Evolutionary conservation across 2,113 vertebrate species (phyloP).

Genomic region (Cryptomyrus ogoouensis): DNA sequence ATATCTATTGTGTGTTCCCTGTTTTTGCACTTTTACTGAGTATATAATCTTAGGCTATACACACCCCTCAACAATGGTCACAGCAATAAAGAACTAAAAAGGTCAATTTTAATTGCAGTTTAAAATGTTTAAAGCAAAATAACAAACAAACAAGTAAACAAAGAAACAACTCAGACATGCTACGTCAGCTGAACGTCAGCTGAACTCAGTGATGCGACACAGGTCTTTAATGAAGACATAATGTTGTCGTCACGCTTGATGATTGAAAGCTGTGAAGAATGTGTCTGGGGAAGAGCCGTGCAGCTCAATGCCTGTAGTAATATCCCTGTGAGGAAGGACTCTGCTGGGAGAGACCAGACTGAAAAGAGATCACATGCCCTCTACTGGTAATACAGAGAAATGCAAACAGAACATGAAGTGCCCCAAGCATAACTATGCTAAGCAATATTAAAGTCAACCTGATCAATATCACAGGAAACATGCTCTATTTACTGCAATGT

Average conservation of each 20-base stretch:
- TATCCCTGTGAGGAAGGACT: conserved; percentile 35
- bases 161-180: neutral
- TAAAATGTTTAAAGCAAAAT: neutral
- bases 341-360: conserved; percentile 26
- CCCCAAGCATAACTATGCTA: neutral
- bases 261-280: neutral
- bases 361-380: conserved; percentile 44
- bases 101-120: neutral
- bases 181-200: neutral
- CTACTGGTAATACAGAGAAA: conserved; percentile 45
- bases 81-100: neutral
- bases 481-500: neutral
- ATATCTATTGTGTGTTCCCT: neutral
- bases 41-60: neutral
- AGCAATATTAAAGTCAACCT: neutral
- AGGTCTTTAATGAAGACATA: conserved; percentile 21
- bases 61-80: neutral
- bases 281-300: conserved; percentile 18
- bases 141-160: neutral
- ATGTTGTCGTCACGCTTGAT: neutral
- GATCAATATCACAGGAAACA: neutral
- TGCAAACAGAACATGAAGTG: neutral
- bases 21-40: neutral
- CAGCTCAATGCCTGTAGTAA: conserved; percentile 35
- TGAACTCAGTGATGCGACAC: neutral